Conservation (phyloP, 2,888 invertebrate genomes). For the Caenorhabditis sp. region DNA sequence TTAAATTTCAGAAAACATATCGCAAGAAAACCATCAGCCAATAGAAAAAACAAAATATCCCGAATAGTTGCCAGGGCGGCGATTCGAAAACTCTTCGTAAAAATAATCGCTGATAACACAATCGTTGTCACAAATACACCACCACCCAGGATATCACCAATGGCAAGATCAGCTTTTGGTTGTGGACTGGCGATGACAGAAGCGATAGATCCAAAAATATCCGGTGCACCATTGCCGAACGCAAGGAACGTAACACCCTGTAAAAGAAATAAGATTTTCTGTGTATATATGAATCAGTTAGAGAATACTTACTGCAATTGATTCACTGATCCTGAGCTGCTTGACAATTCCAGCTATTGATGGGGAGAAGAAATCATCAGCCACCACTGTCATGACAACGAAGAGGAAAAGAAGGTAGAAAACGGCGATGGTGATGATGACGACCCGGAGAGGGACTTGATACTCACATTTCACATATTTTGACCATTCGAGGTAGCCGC, state of each 20-base stretch:
- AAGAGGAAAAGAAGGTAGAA: constrained; percentile 55
- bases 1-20: constrained; percentile 74
- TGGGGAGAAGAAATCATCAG: constrained; percentile 71
- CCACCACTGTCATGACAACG: constrained; percentile 56
- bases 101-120: constrained; percentile 76
- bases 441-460: constrained; percentile 22
- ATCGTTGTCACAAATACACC: constrained; percentile 77
- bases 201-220: constrained; percentile 78
- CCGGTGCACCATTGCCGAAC: constrained; percentile 80
- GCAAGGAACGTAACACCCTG: constrained; percentile 79
- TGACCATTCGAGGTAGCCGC: constrained; percentile 62
- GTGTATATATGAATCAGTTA: background rate
- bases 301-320: constrained; percentile 72
- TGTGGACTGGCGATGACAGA: constrained; percentile 71
- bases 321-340: constrained; percentile 73
- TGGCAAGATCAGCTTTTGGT: constrained; percentile 72
- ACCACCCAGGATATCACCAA: constrained; percentile 73
- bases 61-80: constrained; percentile 1
- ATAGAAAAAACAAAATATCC: constrained; percentile 74
- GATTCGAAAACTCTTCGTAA: constrained; percentile 74
- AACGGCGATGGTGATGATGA: constrained; percentile 43
- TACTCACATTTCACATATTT: constrained; percentile 51
- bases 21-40: constrained; percentile 74
- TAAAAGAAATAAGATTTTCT: background rate
- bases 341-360: constrained; percentile 73